These are phyloP conservation scores for Chiridota heheva DNA, from an alignment of 35 echinoderm and acorn worm genomes.

Conservation along the genomic window DNA sequence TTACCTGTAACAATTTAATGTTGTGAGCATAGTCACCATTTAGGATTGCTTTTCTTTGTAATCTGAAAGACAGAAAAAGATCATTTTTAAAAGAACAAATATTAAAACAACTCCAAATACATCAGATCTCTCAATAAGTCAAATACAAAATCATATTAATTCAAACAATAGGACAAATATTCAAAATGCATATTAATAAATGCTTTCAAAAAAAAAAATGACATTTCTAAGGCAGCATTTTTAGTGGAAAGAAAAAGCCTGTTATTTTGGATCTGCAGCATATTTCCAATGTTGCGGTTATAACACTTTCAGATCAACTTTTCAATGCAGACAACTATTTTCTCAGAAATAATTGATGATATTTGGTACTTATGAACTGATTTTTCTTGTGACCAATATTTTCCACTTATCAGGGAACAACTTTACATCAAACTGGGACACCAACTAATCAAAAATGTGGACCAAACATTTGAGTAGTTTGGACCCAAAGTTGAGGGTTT, in stretches of 20 bases:
- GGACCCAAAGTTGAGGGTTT: too few relatives aligned
- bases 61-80: constrained; percentile 45
- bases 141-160: neutral
- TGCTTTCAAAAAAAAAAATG: neutral
- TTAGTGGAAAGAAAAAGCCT: too few relatives aligned
- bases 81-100: neutral
- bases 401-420: neutral
- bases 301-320: too few relatives aligned
- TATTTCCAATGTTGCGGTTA: too few relatives aligned
- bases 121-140: neutral
- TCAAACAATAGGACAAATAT: neutral
- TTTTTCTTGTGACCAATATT: neutral
- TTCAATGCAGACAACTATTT: too few relatives aligned
- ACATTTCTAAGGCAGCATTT: too few relatives aligned
- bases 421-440: neutral
- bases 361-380: neutral
- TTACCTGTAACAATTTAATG: constrained; percentile 92
- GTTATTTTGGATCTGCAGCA: too few relatives aligned
- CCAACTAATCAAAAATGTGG: neutral
- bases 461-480: neutral
- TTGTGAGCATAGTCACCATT: constrained; percentile 79
- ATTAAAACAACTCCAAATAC: neutral
- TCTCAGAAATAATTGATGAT: neutral
- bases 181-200: neutral
- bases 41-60: constrained; percentile 60